Evolutionary conservation across 2,113 vertebrate species (phyloP).

Genomic region (Tichodroma muraria): DNA sequence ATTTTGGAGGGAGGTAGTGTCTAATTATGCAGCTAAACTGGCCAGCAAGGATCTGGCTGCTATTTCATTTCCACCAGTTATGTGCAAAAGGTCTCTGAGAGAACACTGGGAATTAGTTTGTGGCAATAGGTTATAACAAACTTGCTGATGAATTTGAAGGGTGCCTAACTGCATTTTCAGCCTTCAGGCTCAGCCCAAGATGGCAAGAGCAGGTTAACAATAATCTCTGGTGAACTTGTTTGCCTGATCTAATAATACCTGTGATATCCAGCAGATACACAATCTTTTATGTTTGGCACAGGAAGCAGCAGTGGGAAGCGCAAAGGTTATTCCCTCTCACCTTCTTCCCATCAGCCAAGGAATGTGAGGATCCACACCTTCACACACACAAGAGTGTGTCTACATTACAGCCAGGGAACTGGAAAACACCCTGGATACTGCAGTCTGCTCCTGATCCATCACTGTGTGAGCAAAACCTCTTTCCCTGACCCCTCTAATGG

Average conservation of each 20-base stretch:
- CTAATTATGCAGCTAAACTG: not conserved
- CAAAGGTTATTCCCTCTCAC: not conserved
- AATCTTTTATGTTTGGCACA: not conserved
- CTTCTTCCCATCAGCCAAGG: not conserved
- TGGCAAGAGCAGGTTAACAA: not conserved
- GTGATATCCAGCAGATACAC: not conserved
- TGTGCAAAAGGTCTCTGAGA: not conserved
- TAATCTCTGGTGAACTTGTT: not conserved
- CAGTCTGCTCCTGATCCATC: not conserved
- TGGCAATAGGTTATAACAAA: not conserved
- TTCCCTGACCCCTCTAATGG: not conserved
- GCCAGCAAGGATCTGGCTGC: not conserved
- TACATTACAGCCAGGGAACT: too few relatives aligned
- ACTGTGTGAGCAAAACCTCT: not conserved
- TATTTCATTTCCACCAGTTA: not conserved
- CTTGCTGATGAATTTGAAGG: not conserved
- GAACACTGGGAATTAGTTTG: not conserved
- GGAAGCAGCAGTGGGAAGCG: not conserved
- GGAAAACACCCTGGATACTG: not conserved
- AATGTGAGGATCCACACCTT: not conserved
- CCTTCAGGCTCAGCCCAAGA: not conserved
- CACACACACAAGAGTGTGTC: fast-evolving
- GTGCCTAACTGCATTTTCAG: not conserved
- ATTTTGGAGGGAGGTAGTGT: not conserved
- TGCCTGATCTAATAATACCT: not conserved